A percentile compares a stretch with the other conserved stretches of the same genome.
phyloP scores from a whole-genome alignment of 2,888 invertebrate species.

The Pseudococcus viburni region DNA sequence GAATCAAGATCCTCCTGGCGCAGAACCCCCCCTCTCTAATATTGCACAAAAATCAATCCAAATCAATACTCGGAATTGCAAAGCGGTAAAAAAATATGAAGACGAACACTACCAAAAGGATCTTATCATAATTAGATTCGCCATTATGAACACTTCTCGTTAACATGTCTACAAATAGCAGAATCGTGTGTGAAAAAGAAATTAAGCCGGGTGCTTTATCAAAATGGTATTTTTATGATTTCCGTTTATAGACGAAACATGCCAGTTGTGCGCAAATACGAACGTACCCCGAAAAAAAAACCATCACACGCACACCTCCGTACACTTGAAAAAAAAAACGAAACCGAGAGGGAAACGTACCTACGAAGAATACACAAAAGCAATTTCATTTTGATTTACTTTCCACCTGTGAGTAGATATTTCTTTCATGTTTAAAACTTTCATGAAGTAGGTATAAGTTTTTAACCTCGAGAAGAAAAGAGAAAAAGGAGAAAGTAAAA shows the following conservation, averaged over 20 bases:
- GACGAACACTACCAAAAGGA: neutral
- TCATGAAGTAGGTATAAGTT: neutral
- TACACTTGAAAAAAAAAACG: neutral
- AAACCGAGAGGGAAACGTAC: neutral
- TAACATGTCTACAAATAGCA: neutral
- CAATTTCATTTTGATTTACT: constrained; percentile 31
- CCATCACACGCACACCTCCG: neutral
- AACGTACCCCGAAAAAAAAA: neutral
- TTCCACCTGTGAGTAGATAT: constrained; percentile 34
- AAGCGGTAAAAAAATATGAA: neutral
- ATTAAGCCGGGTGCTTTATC: neutral
- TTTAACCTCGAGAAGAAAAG: neutral
- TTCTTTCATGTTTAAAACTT: constrained; percentile 25
- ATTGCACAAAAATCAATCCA: neutral
- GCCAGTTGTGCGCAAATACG: neutral
- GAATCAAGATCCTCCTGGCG: neutral
- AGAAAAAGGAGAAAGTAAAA: neutral
- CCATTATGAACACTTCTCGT: neutral
- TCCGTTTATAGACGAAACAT: neutral
- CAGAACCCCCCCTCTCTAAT: neutral
- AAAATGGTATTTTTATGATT: constrained; percentile 23
- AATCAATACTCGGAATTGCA: neutral
- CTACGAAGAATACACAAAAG: constrained; percentile 10
- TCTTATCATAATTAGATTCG: neutral
- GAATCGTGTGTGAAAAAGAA: constrained; percentile 40